A percentile compares a stretch with the other conserved stretches of the same genome.
Evolutionary conservation across 2,797 vertebrate genomes (phyloP).

Genomic region (Parotocinclus haroldoi): DNA sequence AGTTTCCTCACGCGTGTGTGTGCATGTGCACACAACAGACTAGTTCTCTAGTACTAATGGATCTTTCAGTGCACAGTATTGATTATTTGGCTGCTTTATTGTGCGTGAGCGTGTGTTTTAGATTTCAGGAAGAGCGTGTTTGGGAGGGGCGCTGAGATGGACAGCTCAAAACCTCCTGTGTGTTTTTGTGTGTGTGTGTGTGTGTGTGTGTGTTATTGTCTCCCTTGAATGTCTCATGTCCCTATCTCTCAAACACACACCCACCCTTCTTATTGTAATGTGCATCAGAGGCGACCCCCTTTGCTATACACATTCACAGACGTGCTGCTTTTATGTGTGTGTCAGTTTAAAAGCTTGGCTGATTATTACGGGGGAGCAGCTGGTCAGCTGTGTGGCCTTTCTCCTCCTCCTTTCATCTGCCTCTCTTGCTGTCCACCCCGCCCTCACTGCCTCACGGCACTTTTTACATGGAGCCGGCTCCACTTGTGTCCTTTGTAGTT

Average conservation of each 20-base stretch:
- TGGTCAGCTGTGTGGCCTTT: constrained; percentile 35
- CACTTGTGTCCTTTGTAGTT: constrained; percentile 77
- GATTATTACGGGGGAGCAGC: constrained; percentile 41
- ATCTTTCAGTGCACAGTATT: constrained; percentile 33
- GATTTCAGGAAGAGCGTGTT: neutral
- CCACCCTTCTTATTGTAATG: constrained; percentile 10
- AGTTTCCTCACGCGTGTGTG: too few relatives aligned
- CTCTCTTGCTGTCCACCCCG: constrained; percentile 1
- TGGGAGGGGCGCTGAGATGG: neutral
- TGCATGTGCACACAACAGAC: too few relatives aligned
- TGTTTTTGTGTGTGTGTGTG: too few relatives aligned
- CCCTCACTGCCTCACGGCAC: constrained; percentile 19
- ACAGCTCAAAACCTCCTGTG: neutral
- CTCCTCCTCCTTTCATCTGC: constrained; percentile 23
- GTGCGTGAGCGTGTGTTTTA: neutral
- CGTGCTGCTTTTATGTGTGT: constrained; percentile 29
- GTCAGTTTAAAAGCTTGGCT: constrained; percentile 29
- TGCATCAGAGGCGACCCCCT: constrained; percentile 16
- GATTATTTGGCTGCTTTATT: constrained; percentile 20
- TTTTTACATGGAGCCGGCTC: constrained; percentile 69
- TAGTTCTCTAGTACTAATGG: constrained; percentile 35
- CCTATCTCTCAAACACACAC: constrained; percentile 7
- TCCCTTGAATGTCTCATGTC: neutral
- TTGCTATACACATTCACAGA: constrained; percentile 18
- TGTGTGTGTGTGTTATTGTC: neutral